A percentile compares a stretch with the other conserved stretches of the same genome.
phyloP scores from a whole-genome alignment of 30 jellyfish, hydroid and myxozoan genomes.

The Clytia hemisphaerica region DNA sequence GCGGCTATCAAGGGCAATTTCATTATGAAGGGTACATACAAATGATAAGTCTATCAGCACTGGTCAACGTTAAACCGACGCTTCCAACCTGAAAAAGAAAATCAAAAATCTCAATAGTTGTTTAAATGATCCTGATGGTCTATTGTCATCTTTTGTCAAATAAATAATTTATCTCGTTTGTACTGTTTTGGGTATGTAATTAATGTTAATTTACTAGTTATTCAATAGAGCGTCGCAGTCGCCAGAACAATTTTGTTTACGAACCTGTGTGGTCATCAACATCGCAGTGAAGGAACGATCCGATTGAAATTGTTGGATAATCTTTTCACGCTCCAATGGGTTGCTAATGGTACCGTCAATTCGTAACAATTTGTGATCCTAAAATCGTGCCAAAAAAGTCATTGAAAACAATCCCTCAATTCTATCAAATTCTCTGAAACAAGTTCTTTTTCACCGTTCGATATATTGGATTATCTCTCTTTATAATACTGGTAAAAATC shows the following conservation, averaged over 20 bases:
- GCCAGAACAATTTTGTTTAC: too few species aligned
- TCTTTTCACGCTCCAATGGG: conserved; percentile 65
- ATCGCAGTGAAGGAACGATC: conserved; percentile 46
- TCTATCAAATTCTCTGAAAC: too few species aligned
- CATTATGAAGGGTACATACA: conserved; percentile 34
- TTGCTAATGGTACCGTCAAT: conserved; percentile 72
- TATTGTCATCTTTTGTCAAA: too few species aligned
- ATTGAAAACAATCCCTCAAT: neutral
- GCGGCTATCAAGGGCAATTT: neutral
- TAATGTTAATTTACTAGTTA: too few species aligned
- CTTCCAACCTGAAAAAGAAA: conserved; percentile 71
- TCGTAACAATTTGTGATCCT: conserved; percentile 62
- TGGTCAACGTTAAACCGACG: conserved; percentile 88
- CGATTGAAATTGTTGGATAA: conserved; percentile 40
- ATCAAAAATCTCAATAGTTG: too few species aligned
- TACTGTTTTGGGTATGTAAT: too few species aligned
- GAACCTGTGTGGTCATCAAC: conserved; percentile 85
- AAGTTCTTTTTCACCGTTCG: too few species aligned
- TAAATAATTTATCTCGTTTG: too few species aligned
- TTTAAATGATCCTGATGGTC: too few species aligned
- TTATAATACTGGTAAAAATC: too few species aligned
- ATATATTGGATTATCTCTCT: too few species aligned
- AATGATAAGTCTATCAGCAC: conserved; percentile 89
- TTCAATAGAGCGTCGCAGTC: too few species aligned
- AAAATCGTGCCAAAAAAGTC: neutral